Percentiles rank a stretch among this genome's conserved stretches.
phyloP scores from a whole-genome alignment of 1,140 invertebrate species.

The Ips nitidus region DNA sequence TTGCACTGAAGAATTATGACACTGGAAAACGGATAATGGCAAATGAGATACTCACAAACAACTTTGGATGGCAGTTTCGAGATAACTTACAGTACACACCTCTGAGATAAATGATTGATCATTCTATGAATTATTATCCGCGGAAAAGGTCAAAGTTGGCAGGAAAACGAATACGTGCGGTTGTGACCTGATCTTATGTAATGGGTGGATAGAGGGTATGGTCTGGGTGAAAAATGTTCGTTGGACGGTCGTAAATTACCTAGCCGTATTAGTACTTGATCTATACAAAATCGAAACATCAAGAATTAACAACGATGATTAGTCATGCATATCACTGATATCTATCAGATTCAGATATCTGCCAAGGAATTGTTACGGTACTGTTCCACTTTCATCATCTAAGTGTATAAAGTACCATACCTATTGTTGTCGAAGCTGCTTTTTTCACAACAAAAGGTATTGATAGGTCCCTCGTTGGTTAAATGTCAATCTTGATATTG shows the following conservation, averaged over 20 bases:
- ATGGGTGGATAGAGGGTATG: too few relatives aligned
- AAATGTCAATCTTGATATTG: slow-evolving; percentile 18
- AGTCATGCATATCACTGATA: slow-evolving; percentile 23
- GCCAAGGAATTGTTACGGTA: slow-evolving; percentile 21
- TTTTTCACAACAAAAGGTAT: slow-evolving; percentile 21
- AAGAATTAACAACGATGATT: slow-evolving; percentile 14
- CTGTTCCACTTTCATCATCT: slow-evolving; percentile 24
- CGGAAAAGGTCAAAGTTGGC: slow-evolving; percentile 16
- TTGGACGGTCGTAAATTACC: background rate
- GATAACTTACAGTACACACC: slow-evolving; percentile 17
- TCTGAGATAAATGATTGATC: slow-evolving; percentile 18
- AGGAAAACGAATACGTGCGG: background rate
- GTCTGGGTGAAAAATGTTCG: background rate
- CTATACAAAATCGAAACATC: slow-evolving; percentile 12
- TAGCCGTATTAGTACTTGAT: background rate
- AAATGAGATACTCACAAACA: slow-evolving; percentile 21
- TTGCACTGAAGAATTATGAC: slow-evolving; percentile 22
- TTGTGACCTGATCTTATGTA: background rate
- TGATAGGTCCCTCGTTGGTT: slow-evolving; percentile 12
- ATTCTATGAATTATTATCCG: slow-evolving; percentile 15
- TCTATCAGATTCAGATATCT: slow-evolving; percentile 19
- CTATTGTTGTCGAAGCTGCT: slow-evolving; percentile 10
- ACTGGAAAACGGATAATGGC: slow-evolving; percentile 15
- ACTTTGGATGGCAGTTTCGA: slow-evolving; percentile 11
- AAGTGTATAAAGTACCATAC: slow-evolving; percentile 11